phyloP scores from a whole-genome alignment of 1,140 invertebrate genomes.

The fruit fly (Drosophila melanogaster) region Release_6_plus_ISO1_MT NC_004354.4:7120001-7120500 shows the following conservation, averaged over 20 bases:
- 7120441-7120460: constrained; percentile 2
- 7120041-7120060: constrained; percentile 81
- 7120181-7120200: constrained; percentile 81
- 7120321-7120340: too few relatives aligned
- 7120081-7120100: too few relatives aligned
- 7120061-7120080: constrained; percentile 49
- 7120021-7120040: constrained; percentile 17
- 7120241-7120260: constrained; percentile 3
- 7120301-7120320: too few relatives aligned
- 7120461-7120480: constrained; percentile 1
- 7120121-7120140: constrained; percentile 28
- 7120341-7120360: too few relatives aligned
- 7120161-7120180: constrained; percentile 81
- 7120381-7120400: neutral
- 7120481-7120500: constrained; percentile 46
- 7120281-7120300: neutral
- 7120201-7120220: constrained; percentile 64
- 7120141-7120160: constrained; percentile 50
- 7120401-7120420: neutral
- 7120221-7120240: constrained; percentile 31
- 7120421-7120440: neutral
- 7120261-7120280: constrained; percentile 2
- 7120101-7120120: neutral
- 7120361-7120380: neutral
- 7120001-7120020: constrained; percentile 57